phyloP scores from a whole-genome alignment of 2,888 invertebrate genomes.

The Hydroisotoma schaefferi region DNA sequence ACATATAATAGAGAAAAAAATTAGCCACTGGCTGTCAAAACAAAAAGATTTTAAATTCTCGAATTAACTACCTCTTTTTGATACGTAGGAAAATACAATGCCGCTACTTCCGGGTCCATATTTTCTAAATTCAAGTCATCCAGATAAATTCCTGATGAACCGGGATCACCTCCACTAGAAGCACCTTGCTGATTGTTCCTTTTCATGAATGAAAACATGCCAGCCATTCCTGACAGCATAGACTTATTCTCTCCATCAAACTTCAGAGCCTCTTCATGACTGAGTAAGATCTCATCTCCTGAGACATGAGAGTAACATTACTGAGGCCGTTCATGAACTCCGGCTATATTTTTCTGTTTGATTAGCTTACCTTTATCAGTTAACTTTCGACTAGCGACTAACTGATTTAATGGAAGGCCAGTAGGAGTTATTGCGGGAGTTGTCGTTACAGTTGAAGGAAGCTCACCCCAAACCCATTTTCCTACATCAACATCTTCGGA shows the following conservation, averaged over 20 bases:
- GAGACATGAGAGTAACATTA: not conserved
- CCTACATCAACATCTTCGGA: conserved; percentile 45
- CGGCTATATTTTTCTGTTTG: not conserved
- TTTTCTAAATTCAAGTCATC: conserved; percentile 85
- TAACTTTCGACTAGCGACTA: conserved; percentile 18
- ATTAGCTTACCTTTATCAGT: conserved; percentile 11
- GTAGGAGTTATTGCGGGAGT: conserved; percentile 45
- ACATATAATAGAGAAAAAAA: conserved; percentile 8
- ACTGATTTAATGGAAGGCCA: conserved; percentile 3
- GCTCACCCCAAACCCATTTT: conserved; percentile 49
- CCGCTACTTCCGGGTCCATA: conserved; percentile 86
- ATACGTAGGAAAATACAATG: conserved; percentile 71
- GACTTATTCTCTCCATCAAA: conserved; percentile 54
- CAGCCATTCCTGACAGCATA: conserved; percentile 84
- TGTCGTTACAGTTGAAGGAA: conserved; percentile 45
- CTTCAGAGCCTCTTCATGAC: conserved; percentile 54
- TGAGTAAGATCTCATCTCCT: conserved; percentile 47
- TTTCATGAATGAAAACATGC: conserved; percentile 91
- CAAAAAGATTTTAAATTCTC: conserved; percentile 14
- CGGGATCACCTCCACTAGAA: conserved; percentile 52
- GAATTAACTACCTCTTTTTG: conserved; percentile 37
- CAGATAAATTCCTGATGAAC: conserved; percentile 76
- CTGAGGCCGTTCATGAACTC: not conserved
- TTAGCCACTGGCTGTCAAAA: conserved; percentile 7
- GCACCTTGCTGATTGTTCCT: conserved; percentile 56